Conservation (phyloP, 2,797 vertebrate genomes). For the Amniataba percoides region DNA sequence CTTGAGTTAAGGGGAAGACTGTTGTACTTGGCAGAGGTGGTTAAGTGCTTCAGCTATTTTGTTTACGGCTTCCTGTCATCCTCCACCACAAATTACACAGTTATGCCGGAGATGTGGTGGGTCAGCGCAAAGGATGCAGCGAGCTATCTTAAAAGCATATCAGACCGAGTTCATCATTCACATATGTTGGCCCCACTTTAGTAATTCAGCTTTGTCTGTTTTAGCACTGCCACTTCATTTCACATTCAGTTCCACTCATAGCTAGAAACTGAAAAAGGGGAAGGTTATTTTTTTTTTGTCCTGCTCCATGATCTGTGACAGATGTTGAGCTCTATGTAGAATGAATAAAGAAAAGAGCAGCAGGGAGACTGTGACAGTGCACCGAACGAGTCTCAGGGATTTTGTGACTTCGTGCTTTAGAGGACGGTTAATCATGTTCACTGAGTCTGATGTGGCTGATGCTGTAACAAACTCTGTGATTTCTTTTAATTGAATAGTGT, state of each 20-base stretch:
- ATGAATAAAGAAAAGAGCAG: constrained; percentile 31
- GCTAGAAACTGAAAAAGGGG: constrained; percentile 28
- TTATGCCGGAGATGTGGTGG: constrained; percentile 25
- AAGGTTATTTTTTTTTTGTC: not conserved
- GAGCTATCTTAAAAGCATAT: constrained; percentile 45
- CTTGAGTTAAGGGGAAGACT: constrained; percentile 24
- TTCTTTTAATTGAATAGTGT: constrained; percentile 53
- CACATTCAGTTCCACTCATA: constrained; percentile 36
- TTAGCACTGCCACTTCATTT: constrained; percentile 24
- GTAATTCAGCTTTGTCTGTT: constrained; percentile 17
- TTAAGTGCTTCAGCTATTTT: constrained; percentile 51
- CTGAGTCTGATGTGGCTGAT: constrained; percentile 34
- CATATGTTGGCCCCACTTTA: constrained; percentile 25
- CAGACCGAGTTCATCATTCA: not conserved
- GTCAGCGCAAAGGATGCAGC: not conserved
- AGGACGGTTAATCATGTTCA: constrained; percentile 50
- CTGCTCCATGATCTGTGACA: constrained; percentile 55
- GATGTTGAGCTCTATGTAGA: constrained; percentile 52
- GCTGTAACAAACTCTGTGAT: constrained; percentile 24
- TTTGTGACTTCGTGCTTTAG: constrained; percentile 32
- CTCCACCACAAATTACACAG: constrained; percentile 55
- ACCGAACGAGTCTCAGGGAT: constrained; percentile 40
- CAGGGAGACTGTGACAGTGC: constrained; percentile 26
- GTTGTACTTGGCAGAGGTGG: constrained; percentile 54
- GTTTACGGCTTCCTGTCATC: constrained; percentile 75